Evolutionary conservation across 2,888 invertebrate species (phyloP).

Genomic region (Athalia rosae): DNA sequence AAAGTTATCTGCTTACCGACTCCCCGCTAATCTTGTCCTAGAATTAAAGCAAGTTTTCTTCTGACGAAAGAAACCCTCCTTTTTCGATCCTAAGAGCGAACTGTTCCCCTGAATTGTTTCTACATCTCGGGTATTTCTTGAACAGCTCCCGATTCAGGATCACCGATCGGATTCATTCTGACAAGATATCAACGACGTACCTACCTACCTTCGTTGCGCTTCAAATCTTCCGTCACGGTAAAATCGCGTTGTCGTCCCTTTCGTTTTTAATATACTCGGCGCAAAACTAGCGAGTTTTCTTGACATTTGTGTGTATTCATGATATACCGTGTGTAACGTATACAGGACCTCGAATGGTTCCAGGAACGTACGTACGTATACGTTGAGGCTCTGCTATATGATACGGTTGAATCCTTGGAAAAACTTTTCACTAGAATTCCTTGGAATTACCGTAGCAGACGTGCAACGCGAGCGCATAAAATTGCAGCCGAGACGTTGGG

Average conservation of each 20-base stretch:
- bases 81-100: neutral
- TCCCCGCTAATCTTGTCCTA: constrained; percentile 58
- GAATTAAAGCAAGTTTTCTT: constrained; percentile 60
- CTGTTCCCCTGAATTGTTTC: neutral
- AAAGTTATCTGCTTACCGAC: constrained; percentile 59
- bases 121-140: neutral
- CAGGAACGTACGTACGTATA: neutral
- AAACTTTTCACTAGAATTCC: constrained; percentile 12
- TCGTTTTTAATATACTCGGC: neutral
- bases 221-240: too few species aligned
- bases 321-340: too few species aligned
- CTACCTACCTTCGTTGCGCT: too few species aligned
- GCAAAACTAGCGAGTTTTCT: neutral
- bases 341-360: too few species aligned
- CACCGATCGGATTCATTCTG: too few species aligned
- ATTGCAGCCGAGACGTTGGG: constrained; percentile 2
- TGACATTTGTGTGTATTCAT: too few species aligned
- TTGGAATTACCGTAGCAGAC: constrained; percentile 14
- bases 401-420: neutral
- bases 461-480: constrained; percentile 19
- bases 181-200: too few species aligned
- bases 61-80: constrained; percentile 45
- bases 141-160: neutral
- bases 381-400: neutral
- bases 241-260: too few species aligned